A percentile compares a stretch with the other conserved stretches of the same genome.
Evolutionary conservation across 2,113 vertebrate genomes (phyloP).

Genomic region (Esox niger): DNA sequence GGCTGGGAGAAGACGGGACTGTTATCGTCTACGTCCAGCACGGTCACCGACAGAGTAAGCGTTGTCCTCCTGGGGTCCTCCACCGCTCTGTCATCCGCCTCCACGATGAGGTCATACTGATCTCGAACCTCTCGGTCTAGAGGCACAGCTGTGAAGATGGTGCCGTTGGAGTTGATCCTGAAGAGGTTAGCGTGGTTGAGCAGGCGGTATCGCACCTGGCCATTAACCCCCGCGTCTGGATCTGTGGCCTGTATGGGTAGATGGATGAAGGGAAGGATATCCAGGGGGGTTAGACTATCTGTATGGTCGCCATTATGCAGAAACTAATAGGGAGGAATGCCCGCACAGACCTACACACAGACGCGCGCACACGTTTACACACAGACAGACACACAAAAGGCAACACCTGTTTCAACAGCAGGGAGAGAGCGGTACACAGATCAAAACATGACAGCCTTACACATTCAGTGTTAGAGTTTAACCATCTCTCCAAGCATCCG

Average conservation of each 20-base stretch:
- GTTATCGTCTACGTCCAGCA: slow-evolving; percentile 94
- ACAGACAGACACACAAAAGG: not conserved
- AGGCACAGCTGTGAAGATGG: slow-evolving; percentile 81
- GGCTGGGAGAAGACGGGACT: slow-evolving; percentile 87
- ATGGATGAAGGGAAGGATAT: not conserved
- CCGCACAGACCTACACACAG: not conserved
- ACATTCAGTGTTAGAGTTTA: not conserved
- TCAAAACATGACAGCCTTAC: slow-evolving; percentile 10
- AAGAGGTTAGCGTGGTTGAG: slow-evolving; percentile 86
- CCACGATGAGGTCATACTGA: slow-evolving; percentile 83
- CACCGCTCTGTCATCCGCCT: slow-evolving; percentile 84
- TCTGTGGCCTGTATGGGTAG: slow-evolving; percentile 81
- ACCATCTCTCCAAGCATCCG: not conserved
- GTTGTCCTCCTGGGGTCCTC: slow-evolving; percentile 80
- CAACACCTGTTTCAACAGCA: slow-evolving; percentile 18
- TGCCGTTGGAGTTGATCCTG: slow-evolving; percentile 85
- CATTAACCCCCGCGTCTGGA: slow-evolving; percentile 85
- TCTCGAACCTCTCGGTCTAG: slow-evolving; percentile 85
- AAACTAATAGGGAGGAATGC: not conserved
- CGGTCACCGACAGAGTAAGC: slow-evolving; percentile 77
- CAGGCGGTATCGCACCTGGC: slow-evolving; percentile 86
- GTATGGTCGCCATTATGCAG: not conserved
- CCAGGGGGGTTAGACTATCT: not conserved
- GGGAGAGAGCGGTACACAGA: slow-evolving; percentile 23
- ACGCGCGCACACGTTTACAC: slow-evolving; percentile 4